Percentiles rank a stretch among this genome's conserved stretches.
Evolutionary conservation across 2,113 vertebrate genomes (phyloP).

Genomic region (Ctenomys sociabilis): DNA sequence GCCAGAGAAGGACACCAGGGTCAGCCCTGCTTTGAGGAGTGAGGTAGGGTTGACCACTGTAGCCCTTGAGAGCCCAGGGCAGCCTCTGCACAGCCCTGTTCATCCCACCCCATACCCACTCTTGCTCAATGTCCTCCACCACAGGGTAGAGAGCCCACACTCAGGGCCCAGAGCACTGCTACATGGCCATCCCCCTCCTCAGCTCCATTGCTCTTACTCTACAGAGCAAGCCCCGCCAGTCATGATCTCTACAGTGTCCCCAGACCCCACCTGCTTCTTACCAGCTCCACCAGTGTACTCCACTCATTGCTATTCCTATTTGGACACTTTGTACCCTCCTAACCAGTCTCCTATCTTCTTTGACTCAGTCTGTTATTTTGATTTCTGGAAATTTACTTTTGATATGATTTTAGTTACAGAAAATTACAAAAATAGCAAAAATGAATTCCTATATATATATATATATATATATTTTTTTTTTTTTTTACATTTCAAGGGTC

Average conservation of each 20-base stretch:
- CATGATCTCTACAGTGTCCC: background rate
- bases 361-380: background rate
- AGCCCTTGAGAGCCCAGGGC: background rate
- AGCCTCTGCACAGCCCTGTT: background rate
- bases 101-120: background rate
- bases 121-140: background rate
- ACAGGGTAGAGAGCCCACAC: background rate
- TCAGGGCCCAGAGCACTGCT: background rate
- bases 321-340: background rate
- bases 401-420: background rate
- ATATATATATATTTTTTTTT: no score
- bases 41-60: background rate
- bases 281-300: background rate
- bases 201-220: background rate
- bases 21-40: background rate
- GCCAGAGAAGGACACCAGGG: background rate
- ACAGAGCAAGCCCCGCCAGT: background rate
- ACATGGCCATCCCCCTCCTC: background rate
- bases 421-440: constrained; percentile 30
- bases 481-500: no score
- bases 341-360: background rate
- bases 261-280: background rate
- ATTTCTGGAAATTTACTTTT: background rate
- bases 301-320: background rate
- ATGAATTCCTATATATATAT: background rate